Evolutionary conservation across 1,140 invertebrate species (phyloP), one percentile per base, ranked within the genome.

Genomic region (Ectropis grisescens): DNA sequence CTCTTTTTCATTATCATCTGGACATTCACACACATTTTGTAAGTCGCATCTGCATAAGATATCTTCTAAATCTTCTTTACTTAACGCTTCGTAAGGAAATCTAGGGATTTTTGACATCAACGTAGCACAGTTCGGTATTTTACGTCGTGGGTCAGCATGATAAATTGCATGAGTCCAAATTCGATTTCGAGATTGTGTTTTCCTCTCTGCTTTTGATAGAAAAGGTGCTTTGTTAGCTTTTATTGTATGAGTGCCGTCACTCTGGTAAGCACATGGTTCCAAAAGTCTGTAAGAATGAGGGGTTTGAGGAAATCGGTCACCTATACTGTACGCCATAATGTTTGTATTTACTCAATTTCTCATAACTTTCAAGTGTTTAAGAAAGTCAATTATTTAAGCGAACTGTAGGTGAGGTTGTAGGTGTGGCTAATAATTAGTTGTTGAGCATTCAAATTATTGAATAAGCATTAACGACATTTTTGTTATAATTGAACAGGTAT

Each of bases 81-180:
- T 60, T 15, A 55, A 29, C 6, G 45, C 29, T 53, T 76, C 47
- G 37, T 74, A 67, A 5, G 62, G 40, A 47, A 79, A 79, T 10
- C 71, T 54, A 19, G 67, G 65, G 2, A 38, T 13, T 39, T 59
- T 74, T 13, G 69, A 67, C 15, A 30, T 50, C 13, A 79, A 29
- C 13, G 49, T 38, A 1, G 67, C 50, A 24, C 48, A 53, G 40
- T 76, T 76, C 24, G 50, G 47, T 40, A 74, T 68, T 34, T 43
- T 62, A 6, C 16, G 19, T 5, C 31, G 29, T 1, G 22, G 10
- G 33, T 40, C 19, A 8, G 25, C 13, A 37, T 56, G 32, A 33
- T 79, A 74, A 11, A 71, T 42, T 7, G 48, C 38, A 29, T 75
- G 55, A 2, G 70, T 74, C 60, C 66, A 74, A 33, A 75, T 27